Conservation (phyloP, 2,888 invertebrate genomes). For the Tachina fera region DNA sequence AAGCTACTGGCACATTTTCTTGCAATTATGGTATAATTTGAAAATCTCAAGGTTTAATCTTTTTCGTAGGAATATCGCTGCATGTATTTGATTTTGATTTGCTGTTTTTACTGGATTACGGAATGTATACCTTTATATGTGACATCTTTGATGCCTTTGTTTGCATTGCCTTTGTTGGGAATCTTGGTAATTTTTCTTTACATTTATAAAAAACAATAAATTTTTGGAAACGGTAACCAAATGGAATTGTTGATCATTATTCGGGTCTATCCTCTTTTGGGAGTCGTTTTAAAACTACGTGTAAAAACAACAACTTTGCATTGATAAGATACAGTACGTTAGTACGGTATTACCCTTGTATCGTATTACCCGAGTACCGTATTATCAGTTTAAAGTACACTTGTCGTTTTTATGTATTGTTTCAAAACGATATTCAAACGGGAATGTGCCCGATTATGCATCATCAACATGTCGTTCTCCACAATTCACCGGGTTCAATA, state of each 20-base stretch:
- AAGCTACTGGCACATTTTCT: neutral
- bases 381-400: too few species aligned
- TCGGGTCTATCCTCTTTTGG: too few species aligned
- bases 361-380: too few species aligned
- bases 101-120: slow-evolving; percentile 91
- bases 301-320: too few species aligned
- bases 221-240: neutral
- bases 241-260: neutral
- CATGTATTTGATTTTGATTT: slow-evolving; percentile 89
- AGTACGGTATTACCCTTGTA: too few species aligned
- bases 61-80: slow-evolving; percentile 85
- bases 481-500: too few species aligned
- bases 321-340: too few species aligned
- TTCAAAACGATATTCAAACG: too few species aligned
- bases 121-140: slow-evolving; percentile 90
- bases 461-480: too few species aligned
- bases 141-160: slow-evolving; percentile 90
- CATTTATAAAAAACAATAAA: neutral
- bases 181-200: slow-evolving; percentile 84
- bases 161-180: slow-evolving; percentile 90
- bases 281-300: too few species aligned
- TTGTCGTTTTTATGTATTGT: too few species aligned
- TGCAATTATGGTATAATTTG: neutral
- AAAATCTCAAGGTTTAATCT: neutral
- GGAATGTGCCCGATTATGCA: too few species aligned